phyloP scores from a whole-genome alignment of 2,888 invertebrate species.

The Philaethria dido region DNA sequence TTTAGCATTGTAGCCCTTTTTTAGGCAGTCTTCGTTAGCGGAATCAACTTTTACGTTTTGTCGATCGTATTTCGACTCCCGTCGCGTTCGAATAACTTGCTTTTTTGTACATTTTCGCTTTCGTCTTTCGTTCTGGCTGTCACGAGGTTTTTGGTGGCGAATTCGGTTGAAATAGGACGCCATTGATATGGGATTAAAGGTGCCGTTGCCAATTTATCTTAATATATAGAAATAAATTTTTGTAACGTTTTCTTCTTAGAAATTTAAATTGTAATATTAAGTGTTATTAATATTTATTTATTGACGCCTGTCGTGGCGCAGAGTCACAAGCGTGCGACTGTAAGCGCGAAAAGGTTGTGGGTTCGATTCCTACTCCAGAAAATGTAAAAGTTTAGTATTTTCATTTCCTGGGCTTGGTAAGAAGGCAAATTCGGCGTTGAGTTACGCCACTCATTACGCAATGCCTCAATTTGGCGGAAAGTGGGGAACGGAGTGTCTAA shows the following conservation, averaged over 20 bases:
- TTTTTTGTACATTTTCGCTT: slow-evolving; percentile 39
- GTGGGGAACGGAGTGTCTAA: too few relatives aligned
- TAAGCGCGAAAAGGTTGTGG: too few relatives aligned
- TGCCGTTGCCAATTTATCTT: not conserved
- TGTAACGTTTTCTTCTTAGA: too few relatives aligned
- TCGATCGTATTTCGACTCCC: slow-evolving; percentile 47
- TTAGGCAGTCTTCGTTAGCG: slow-evolving; percentile 60
- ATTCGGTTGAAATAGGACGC: slow-evolving; percentile 17
- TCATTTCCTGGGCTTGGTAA: too few relatives aligned
- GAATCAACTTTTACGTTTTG: slow-evolving; percentile 50
- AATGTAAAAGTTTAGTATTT: too few relatives aligned
- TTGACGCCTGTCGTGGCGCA: too few relatives aligned
- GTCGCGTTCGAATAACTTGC: slow-evolving; percentile 45
- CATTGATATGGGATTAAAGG: slow-evolving; percentile 18
- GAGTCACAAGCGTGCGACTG: too few relatives aligned
- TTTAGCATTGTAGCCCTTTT: slow-evolving; percentile 61
- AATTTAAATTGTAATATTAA: too few relatives aligned
- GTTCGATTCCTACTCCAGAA: too few relatives aligned
- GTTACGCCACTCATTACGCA: too few relatives aligned
- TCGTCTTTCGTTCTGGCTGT: slow-evolving; percentile 33
- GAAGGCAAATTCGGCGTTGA: too few relatives aligned
- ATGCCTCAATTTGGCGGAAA: too few relatives aligned
- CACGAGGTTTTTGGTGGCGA: slow-evolving; percentile 14
- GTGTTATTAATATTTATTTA: not conserved
- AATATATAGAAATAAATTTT: not conserved